phyloP scores from a whole-genome alignment of 2,113 vertebrate genomes.

The Microtus oregoni region DNA sequence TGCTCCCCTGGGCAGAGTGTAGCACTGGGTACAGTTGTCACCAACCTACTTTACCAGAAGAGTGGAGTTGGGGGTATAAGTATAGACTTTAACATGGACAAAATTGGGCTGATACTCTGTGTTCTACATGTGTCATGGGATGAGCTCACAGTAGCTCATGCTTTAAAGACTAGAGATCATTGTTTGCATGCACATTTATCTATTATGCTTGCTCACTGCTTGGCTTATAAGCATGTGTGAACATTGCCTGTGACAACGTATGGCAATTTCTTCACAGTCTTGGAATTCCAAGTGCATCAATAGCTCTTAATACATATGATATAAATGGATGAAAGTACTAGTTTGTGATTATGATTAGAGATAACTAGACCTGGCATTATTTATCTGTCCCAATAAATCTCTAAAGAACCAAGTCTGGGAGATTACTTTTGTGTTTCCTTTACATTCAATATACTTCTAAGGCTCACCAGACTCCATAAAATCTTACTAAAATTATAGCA shows the following conservation, averaged over 20 bases:
- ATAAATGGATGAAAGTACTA: conserved; percentile 20
- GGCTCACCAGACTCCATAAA: background rate
- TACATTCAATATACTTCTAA: background rate
- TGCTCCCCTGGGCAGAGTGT: background rate
- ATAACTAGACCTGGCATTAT: background rate
- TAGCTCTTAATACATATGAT: background rate
- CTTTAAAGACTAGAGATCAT: background rate
- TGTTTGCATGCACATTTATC: background rate
- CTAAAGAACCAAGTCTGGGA: background rate
- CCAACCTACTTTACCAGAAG: background rate
- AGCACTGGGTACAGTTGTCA: background rate
- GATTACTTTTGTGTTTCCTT: background rate
- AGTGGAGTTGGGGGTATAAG: background rate
- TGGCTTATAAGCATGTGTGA: background rate
- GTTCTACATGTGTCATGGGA: rapidly evolving
- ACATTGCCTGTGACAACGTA: background rate
- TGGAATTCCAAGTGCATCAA: background rate
- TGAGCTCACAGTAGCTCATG: background rate
- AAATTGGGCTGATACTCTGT: background rate
- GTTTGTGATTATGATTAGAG: background rate
- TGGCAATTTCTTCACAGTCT: background rate
- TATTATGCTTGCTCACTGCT: background rate
- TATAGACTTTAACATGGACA: background rate
- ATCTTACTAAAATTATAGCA: background rate
- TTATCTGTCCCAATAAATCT: background rate